phyloP scores from a whole-genome alignment of 1,140 invertebrate species.

The Maniola jurtina region DNA sequence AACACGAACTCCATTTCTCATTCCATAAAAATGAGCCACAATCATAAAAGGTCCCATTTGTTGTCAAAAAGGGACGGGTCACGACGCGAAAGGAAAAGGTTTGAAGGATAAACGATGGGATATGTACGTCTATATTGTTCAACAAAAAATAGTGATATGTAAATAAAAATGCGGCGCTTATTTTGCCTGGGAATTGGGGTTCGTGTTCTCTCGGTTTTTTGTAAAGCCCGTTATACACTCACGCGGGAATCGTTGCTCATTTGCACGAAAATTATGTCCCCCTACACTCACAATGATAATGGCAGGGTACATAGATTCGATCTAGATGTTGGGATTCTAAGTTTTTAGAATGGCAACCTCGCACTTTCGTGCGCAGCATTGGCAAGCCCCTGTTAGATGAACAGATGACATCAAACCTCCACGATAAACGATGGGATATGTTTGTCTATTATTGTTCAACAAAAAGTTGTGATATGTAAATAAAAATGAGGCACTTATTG shows the following conservation, averaged over 20 bases:
- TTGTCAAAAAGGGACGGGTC: slow-evolving; percentile 14
- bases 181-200: slow-evolving; percentile 4
- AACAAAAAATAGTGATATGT: slow-evolving; percentile 11
- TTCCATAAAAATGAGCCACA: slow-evolving; percentile 14
- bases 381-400: too few species aligned
- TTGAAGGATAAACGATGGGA: slow-evolving; percentile 13
- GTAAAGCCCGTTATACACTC: not conserved
- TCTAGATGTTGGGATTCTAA: too few species aligned
- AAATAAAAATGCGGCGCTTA: slow-evolving; percentile 11
- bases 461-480: slow-evolving; percentile 14
- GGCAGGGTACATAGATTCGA: too few species aligned
- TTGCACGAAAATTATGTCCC: too few species aligned
- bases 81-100: slow-evolving; percentile 2
- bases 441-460: slow-evolving; percentile 10
- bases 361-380: too few species aligned
- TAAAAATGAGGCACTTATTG: slow-evolving; percentile 7
- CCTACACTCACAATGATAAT: too few species aligned
- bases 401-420: too few species aligned
- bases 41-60: slow-evolving; percentile 15
- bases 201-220: not conserved
- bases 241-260: too few species aligned
- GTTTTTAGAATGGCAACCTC: too few species aligned
- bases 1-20: slow-evolving; percentile 12
- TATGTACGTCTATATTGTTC: slow-evolving; percentile 14
- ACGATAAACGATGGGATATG: slow-evolving; percentile 12